These are phyloP conservation scores for Platycercus adscitus DNA, from an alignment of 2,113 vertebrate species.

Conservation along the genomic window DNA sequence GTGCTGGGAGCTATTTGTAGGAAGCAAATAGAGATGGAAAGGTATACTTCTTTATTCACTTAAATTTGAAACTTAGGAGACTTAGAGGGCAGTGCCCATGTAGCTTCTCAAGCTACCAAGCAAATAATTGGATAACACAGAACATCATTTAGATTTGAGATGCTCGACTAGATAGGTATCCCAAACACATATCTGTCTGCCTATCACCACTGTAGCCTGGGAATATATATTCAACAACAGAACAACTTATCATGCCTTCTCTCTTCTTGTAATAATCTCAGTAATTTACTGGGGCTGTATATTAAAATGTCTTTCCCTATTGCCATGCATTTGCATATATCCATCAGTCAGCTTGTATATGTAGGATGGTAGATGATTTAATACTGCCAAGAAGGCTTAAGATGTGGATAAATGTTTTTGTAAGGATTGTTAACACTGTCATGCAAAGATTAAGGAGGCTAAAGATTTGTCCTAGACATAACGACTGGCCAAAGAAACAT, in stretches of 20 bases:
- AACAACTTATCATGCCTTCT: conserved; percentile 23
- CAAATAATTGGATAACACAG: background rate
- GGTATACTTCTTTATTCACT: background rate
- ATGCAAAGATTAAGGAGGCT: background rate
- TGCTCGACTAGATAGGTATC: background rate
- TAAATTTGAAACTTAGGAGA: background rate
- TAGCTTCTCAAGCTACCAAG: background rate
- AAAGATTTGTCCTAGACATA: background rate
- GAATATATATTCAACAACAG: background rate
- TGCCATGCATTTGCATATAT: conserved; percentile 41
- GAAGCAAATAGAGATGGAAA: background rate
- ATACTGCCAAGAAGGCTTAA: conserved; percentile 13
- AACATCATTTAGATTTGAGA: background rate
- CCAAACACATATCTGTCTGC: background rate
- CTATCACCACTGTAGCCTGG: background rate
- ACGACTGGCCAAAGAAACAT: background rate
- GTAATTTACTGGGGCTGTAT: conserved; percentile 49
- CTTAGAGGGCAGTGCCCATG: background rate
- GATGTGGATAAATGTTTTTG: conserved; percentile 55
- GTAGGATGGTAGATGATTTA: conserved; percentile 55
- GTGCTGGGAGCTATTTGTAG: background rate
- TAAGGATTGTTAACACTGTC: conserved; percentile 15
- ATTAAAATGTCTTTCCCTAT: conserved; percentile 30
- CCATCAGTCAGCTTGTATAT: conserved; percentile 37
- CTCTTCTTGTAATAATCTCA: conserved; percentile 17